Base-by-base conservation (phyloP, 2,113 vertebrate genomes). In the Addax nasomaculatus region DNA sequence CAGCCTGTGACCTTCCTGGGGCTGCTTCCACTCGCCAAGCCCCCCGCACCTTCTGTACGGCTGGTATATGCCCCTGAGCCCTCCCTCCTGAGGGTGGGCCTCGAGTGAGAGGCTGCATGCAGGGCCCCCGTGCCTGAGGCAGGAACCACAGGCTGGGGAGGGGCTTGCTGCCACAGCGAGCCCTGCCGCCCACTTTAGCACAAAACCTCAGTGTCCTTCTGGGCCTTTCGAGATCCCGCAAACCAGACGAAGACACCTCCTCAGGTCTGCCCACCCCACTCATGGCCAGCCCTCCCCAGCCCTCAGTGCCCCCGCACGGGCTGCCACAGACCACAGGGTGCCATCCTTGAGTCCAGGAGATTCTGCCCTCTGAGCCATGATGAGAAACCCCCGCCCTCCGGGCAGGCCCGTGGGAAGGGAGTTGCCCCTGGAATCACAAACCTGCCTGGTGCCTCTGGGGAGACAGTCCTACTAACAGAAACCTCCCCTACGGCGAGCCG, bases 51-150 rank as follows among this genome's bases (percentile, higher is more conserved):
- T 33, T 14, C 57, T 47, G 4, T 14, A 16, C 9, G 12, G 9
- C 0, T 2, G 43, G 13, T 3, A 0, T 7, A 1, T 0, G 27
- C 9, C 10, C 36, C 15, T 51, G 10, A 30, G 76, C 57, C 47
- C 51, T 6, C 21, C 16, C 51, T 36, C 17, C 25, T 13, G 6
- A 39, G 79, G 33, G 3, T 7, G 0, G 4, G 3, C 30, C 84
- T 36, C 62, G 0, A 17, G 19, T 6, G 4, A n/a, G 39, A 78
- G 10, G 27, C 58, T 3, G 1, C 29, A 0, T 1, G 23, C 5
- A 11, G 23, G 45, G 30, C 64, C 49, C 2, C 53, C 21, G 1
- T 1, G 9, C 23, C 49, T 60, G 51, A 15, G 11, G 45, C n/a
- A 45, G 19, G 33, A 19, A 9, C 27, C 33, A 10, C 13, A 9